Percentiles rank a stretch among this genome's conserved stretches.
phyloP scores from a whole-genome alignment of 2,888 invertebrate genomes.

The Automeris io region DNA sequence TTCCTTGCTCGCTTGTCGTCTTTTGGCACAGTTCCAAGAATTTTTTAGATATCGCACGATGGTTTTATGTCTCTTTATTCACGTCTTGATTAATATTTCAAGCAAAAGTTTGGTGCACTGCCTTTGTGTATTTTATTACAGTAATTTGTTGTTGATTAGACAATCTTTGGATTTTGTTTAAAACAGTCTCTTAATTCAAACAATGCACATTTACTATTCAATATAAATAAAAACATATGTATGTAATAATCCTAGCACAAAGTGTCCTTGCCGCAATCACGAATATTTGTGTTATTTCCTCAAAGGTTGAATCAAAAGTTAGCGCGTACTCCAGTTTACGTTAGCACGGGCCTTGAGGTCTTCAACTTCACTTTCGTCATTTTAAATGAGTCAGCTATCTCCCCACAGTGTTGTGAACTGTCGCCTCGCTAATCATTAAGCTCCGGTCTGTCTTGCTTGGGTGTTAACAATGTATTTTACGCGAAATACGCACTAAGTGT shows the following conservation, averaged over 20 bases:
- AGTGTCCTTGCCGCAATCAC: conserved; percentile 30
- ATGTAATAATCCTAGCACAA: conserved; percentile 23
- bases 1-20: conserved; percentile 21
- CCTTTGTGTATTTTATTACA: conserved; percentile 15
- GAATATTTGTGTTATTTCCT: conserved; percentile 47
- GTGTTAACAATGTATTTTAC: conserved; percentile 19
- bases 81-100: conserved; percentile 6
- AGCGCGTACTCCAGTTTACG: conserved; percentile 36
- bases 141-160: conserved; percentile 27
- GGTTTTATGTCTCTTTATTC: not conserved
- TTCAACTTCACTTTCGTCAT: conserved; percentile 76
- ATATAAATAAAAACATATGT: conserved; percentile 23
- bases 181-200: conserved; percentile 40
- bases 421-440: conserved; percentile 40
- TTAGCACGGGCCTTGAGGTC: conserved; percentile 42
- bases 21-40: conserved; percentile 18
- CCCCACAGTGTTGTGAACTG: conserved; percentile 31
- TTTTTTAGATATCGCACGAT: not conserved
- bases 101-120: conserved; percentile 13
- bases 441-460: conserved; percentile 38
- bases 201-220: conserved; percentile 12
- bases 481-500: conserved; percentile 24
- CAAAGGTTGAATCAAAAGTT: conserved; percentile 23
- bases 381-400: conserved; percentile 65
- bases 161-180: conserved; percentile 43